Evolutionary conservation across 2,888 invertebrate species (phyloP), one percentile per base, ranked within the genome.

Genomic region (Prosopocoilus inquinatus): DNA sequence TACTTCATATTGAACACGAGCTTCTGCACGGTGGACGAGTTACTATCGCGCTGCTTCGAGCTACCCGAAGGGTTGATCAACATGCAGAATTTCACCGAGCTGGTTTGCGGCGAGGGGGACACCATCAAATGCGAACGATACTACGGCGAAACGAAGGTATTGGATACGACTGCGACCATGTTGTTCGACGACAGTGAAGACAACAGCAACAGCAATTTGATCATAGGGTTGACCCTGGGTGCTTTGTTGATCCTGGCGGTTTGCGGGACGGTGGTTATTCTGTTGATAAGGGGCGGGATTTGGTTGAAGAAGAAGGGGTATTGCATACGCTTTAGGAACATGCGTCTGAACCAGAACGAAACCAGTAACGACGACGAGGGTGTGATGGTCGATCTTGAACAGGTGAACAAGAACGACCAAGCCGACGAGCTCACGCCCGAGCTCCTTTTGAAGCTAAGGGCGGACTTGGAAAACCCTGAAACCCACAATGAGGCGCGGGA

Each of bases 391-490:
- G 67, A 78, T 78, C 33, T 59, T 72, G 59, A 72, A 67, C 56
- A 73, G 71, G 4, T 72, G 11, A 52, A 39, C 13, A 57, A 53
- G 16, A 15, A 47, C 20, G 89, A 89, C 0, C 76, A 89, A 47
- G 89, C 89, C 0, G 89, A 88, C 70, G 89, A 89, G 71, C 70
- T 90, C 45, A 89, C 89, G 0, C 84, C 86, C 64, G 90, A 90
- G 66, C 80, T 90, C 47, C 75, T 90, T 56, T 85, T 84, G 63
- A 84, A 84, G 60, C 76, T 90, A 11, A 81, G 86, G 53, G 84
- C 86, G 63, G 84, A 85, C 66, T 72, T 90, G 5, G 87, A 88
- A 64, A 87, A 86, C 69, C 89, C 89, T 0, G 83, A 85, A 51
- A 86, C 88, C 55, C 88, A 88, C 64, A 83, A 85, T 50, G 87